phyloP scores from a whole-genome alignment of 1,140 invertebrate species.

The Piezodorus guildinii region DNA sequence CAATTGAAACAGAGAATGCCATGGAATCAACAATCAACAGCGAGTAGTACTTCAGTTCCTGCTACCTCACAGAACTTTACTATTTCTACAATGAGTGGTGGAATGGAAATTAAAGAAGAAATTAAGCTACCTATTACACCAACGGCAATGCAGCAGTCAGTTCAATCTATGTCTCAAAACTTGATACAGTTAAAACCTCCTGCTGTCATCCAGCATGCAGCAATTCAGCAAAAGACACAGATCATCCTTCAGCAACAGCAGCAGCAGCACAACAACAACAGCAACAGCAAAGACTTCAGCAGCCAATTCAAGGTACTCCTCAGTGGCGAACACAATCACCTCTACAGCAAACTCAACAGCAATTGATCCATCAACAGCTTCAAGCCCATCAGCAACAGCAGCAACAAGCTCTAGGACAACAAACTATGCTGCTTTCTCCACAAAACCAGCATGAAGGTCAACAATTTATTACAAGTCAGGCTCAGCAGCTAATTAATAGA shows the following conservation, averaged over 20 bases:
- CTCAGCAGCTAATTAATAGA: constrained; percentile 16
- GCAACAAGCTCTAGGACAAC: constrained; percentile 30
- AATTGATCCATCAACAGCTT: constrained; percentile 28
- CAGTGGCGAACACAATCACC: constrained; percentile 27
- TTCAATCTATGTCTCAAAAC: constrained; percentile 32
- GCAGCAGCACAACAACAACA: constrained; percentile 39
- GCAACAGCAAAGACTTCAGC: constrained; percentile 29
- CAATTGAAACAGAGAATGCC: constrained; percentile 66
- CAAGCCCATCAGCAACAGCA: constrained; percentile 38
- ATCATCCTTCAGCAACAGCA: constrained; percentile 37
- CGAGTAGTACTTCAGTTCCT: constrained; percentile 24
- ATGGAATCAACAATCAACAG: constrained; percentile 48
- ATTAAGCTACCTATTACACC: constrained; percentile 33
- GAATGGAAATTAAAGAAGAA: constrained; percentile 38
- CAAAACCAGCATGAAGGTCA: constrained; percentile 25
- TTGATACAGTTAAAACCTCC: constrained; percentile 35
- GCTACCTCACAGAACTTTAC: constrained; percentile 32
- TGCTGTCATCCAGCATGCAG: constrained; percentile 32
- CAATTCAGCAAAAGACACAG: constrained; percentile 38
- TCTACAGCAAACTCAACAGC: constrained; percentile 36
- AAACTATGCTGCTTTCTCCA: constrained; percentile 20
- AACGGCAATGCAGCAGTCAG: constrained; percentile 32
- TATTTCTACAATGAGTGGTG: constrained; percentile 33
- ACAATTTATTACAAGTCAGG: constrained; percentile 26
- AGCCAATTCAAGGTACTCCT: constrained; percentile 24